Base-by-base conservation (phyloP, 1,140 invertebrate species). In the Monomorium pharaonis region DNA sequence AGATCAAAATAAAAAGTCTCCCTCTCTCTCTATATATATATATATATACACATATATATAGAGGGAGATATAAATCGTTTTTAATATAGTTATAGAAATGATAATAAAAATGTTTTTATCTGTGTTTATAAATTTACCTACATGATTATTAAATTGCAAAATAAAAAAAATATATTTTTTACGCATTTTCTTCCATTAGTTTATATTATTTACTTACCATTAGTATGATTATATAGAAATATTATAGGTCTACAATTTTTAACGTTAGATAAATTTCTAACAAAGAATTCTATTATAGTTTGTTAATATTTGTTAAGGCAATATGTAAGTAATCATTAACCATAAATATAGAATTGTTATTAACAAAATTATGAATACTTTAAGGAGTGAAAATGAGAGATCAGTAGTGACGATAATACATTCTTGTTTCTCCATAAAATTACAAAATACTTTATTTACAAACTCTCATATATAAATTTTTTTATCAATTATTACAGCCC, bases 1-100 rank as follows among this genome's bases (percentile, higher is more conserved):
- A 24, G 9, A 44, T 2, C 14, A 67, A 51, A 51, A 72, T 60
- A 14, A 21, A 83, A 83, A 83, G 37, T 12, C 72, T 81, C 9
- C 10, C n/a, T n/a, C n/a, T n/a, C n/a, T n/a, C n/a, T n/a, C n/a
- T n/a, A n/a, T n/a, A n/a, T n/a, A n/a, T n/a, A n/a, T n/a, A n/a
- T n/a, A n/a, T n/a, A n/a, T n/a, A n/a, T n/a, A n/a, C n/a, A n/a
- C n/a, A n/a, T n/a, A n/a, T n/a, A n/a, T n/a, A n/a, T n/a, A n/a
- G n/a, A n/a, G n/a, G n/a, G n/a, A n/a, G n/a, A n/a, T n/a, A n/a
- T n/a, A 6, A 81, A 47, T 56, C 7, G 18, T 21, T 33, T 47
- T 14, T 44, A 60, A 60, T 60, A 33, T 83, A 74, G 14, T 14
- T 18, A n/a, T 0, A 58, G 12, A 56, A 6, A 44, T 24, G 12